These are phyloP conservation scores for Drosophila prostipennis DNA, from an alignment of 2,888 invertebrate genomes.

Conservation along the genomic window DNA sequence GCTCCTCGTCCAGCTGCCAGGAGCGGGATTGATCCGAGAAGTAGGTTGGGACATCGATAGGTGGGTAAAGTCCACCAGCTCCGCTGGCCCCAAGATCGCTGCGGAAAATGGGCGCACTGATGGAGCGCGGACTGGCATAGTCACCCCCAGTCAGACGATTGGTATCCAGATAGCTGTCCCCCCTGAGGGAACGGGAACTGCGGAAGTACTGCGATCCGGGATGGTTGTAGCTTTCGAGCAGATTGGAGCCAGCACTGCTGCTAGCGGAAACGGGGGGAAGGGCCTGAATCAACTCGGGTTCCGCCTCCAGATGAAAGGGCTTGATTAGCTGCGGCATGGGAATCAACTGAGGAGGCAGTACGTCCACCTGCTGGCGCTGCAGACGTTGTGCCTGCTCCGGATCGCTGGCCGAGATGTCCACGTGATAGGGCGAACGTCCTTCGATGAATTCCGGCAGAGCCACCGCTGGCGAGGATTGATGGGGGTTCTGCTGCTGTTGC, in stretches of 20 bases:
- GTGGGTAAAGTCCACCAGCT: conserved; percentile 72
- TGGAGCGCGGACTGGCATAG: conserved; percentile 51
- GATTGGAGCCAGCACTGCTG: conserved; percentile 54
- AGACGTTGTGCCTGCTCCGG: conserved; percentile 68
- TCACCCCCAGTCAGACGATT: conserved; percentile 60
- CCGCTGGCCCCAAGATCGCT: conserved; percentile 60
- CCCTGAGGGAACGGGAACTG: conserved; percentile 73
- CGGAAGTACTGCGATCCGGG: conserved; percentile 70
- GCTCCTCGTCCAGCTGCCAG: conserved; percentile 74
- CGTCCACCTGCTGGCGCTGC: conserved; percentile 82
- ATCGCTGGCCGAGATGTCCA: conserved; percentile 86
- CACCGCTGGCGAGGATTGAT: conserved; percentile 32
- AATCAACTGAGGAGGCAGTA: conserved; percentile 81
- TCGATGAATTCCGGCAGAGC: conserved; percentile 86
- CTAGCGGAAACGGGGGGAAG: conserved; percentile 71
- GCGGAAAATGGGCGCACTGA: conserved; percentile 72
- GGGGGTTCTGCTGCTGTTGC: conserved; percentile 46
- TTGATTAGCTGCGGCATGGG: conserved; percentile 82
- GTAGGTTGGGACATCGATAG: conserved; percentile 75
- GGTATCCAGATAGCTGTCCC: conserved; percentile 70
- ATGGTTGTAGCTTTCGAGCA: conserved; percentile 70
- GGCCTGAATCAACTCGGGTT: conserved; percentile 80
- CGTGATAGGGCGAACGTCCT: conserved; percentile 88
- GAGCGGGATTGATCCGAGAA: conserved; percentile 55
- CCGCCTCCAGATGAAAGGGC: conserved; percentile 82